These are phyloP conservation scores for Ophraella communa DNA, from an alignment of 2,888 invertebrate species.

Conservation along the genomic window DNA sequence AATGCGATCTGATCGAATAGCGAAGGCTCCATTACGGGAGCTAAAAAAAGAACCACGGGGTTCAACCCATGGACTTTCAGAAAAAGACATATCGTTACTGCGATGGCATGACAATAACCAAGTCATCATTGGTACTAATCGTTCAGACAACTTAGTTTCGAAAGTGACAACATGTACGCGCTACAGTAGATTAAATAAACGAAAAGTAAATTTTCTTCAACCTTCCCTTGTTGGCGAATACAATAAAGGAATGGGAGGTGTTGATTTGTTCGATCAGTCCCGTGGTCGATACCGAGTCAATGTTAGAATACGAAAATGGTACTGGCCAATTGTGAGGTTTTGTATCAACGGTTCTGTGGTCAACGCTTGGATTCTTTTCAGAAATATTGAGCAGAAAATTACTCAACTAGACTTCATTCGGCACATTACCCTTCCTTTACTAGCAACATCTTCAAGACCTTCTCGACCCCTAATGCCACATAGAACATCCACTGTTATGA, in stretches of 20 bases:
- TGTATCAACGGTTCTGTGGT: conserved; percentile 30
- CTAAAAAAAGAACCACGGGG: conserved; percentile 24
- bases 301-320: conserved; percentile 39
- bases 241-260: conserved; percentile 39
- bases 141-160: too few species aligned
- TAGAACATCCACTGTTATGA: too few species aligned
- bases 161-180: too few species aligned
- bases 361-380: conserved; percentile 22
- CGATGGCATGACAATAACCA: too few species aligned
- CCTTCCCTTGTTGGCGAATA: conserved; percentile 30
- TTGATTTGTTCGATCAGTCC: conserved; percentile 35
- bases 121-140: too few species aligned
- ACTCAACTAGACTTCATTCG: too few species aligned
- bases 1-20: conserved; percentile 30
- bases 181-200: too few species aligned
- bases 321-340: conserved; percentile 38
- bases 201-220: conserved; percentile 21
- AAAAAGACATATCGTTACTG: conserved; percentile 23
- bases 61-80: conserved; percentile 36
- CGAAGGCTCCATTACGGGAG: conserved; percentile 18
- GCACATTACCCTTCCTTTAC: too few species aligned
- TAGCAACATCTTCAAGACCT: too few species aligned
- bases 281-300: conserved; percentile 27
- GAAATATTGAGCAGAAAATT: too few species aligned
- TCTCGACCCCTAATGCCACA: too few species aligned